These are phyloP conservation scores for Ptilonorhynchus violaceus DNA, from an alignment of 2,113 vertebrate genomes.

Conservation along the genomic window DNA sequence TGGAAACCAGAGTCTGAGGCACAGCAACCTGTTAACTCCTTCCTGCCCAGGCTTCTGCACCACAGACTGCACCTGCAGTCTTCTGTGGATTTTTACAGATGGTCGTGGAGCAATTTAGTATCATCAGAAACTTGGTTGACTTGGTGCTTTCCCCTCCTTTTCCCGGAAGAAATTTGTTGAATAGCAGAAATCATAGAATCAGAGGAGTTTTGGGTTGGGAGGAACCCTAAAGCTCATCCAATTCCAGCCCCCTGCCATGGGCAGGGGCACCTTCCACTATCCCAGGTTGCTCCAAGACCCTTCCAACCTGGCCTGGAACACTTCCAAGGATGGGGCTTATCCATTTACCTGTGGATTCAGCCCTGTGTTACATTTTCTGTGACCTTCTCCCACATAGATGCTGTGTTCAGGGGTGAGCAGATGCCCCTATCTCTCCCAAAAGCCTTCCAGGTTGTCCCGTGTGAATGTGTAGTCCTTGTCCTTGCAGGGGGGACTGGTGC, in stretches of 20 bases:
- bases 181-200: background rate
- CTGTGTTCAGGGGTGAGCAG: fast-evolving
- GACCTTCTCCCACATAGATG: background rate
- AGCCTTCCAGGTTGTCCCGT: background rate
- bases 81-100: background rate
- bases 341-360: background rate
- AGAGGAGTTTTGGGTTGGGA: background rate
- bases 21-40: background rate
- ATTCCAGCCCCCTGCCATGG: background rate
- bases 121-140: background rate
- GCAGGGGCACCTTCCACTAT: background rate
- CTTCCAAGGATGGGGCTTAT: background rate
- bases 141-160: background rate
- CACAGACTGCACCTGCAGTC: too few relatives aligned
- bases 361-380: background rate
- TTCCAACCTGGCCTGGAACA: background rate
- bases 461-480: background rate
- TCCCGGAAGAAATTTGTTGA: fast-evolving
- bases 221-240: background rate
- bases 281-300: background rate
- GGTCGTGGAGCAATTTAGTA: background rate
- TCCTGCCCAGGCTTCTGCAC: background rate
- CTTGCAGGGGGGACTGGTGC: too few relatives aligned
- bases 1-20: background rate
- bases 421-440: background rate